Percentiles rank a stretch among this genome's conserved stretches.
Evolutionary conservation across 2,888 invertebrate genomes (phyloP).

Genomic region (Poecilus cupreus): DNA sequence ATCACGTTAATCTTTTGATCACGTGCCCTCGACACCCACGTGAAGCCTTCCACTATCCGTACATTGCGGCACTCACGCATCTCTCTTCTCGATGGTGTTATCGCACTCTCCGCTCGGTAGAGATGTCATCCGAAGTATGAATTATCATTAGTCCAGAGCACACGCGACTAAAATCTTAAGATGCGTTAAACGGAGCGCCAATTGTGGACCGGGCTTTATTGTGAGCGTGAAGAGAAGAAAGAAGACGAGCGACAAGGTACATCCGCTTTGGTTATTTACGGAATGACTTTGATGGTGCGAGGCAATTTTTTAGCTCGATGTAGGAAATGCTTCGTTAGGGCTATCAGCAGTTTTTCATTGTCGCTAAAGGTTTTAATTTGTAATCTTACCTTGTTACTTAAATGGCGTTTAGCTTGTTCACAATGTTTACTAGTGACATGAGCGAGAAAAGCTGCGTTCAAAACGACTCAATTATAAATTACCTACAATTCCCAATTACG

Average conservation of each 20-base stretch:
- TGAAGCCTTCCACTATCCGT: neutral
- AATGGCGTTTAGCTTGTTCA: slow-evolving; percentile 3
- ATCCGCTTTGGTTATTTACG: slow-evolving; percentile 49
- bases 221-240: slow-evolving; percentile 18
- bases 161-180: slow-evolving; percentile 58
- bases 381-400: slow-evolving; percentile 36
- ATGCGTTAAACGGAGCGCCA: slow-evolving; percentile 47
- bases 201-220: slow-evolving; percentile 40
- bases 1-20: slow-evolving; percentile 56
- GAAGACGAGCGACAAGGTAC: slow-evolving; percentile 41
- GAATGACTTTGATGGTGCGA: slow-evolving; percentile 5
- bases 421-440: neutral
- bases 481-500: too few species aligned
- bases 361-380: slow-evolving; percentile 35
- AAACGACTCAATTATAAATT: too few species aligned
- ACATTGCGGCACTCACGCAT: slow-evolving; percentile 17
- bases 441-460: too few species aligned
- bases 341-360: slow-evolving; percentile 34
- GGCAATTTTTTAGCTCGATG: slow-evolving; percentile 39
- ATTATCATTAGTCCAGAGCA: slow-evolving; percentile 40
- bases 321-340: slow-evolving; percentile 48
- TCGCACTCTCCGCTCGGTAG: neutral
- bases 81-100: neutral
- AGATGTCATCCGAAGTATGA: slow-evolving; percentile 9
- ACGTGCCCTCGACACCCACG: slow-evolving; percentile 57